Percentiles rank a stretch among this genome's conserved stretches.
These are phyloP conservation scores for Amphilophus citrinellus DNA, from an alignment of 2,113 vertebrate genomes.

Conservation along the genomic window DNA sequence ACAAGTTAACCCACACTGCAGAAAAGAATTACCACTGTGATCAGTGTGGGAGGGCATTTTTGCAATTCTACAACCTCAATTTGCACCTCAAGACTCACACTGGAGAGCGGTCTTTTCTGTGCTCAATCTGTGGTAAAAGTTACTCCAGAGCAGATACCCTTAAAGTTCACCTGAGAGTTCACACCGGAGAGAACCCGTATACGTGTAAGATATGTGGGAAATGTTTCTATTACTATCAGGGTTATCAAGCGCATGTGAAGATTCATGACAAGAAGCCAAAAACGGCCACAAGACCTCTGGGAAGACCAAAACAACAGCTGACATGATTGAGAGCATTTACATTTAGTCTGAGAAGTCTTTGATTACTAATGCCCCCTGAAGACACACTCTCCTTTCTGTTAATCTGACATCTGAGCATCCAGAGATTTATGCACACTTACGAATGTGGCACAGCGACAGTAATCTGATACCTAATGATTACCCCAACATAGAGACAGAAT, in stretches of 20 bases:
- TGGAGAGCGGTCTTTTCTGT: constrained; percentile 43
- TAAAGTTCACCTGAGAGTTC: constrained; percentile 54
- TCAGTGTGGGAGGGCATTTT: constrained; percentile 54
- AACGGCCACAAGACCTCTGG: constrained; percentile 30
- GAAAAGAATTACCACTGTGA: constrained; percentile 50
- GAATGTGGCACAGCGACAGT: background rate
- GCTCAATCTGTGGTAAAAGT: constrained; percentile 53
- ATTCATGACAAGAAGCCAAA: constrained; percentile 61
- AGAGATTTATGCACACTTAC: background rate
- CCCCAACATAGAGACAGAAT: background rate
- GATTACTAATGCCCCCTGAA: background rate
- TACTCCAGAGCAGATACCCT: constrained; percentile 42
- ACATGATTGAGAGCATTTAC: background rate
- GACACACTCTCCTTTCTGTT: background rate
- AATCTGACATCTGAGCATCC: background rate
- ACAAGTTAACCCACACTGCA: constrained; percentile 14
- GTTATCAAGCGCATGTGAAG: constrained; percentile 39
- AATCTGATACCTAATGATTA: background rate
- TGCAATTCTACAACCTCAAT: constrained; percentile 30
- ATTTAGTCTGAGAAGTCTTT: background rate
- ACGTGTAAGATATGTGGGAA: constrained; percentile 69
- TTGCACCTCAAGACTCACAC: constrained; percentile 51
- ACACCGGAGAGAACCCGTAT: constrained; percentile 72
- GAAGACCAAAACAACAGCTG: constrained; percentile 50
- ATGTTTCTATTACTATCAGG: constrained; percentile 45